Evolutionary conservation across 2,888 invertebrate species (phyloP), one percentile per base, ranked within the genome.

Genomic region (Synergus umbraculus): DNA sequence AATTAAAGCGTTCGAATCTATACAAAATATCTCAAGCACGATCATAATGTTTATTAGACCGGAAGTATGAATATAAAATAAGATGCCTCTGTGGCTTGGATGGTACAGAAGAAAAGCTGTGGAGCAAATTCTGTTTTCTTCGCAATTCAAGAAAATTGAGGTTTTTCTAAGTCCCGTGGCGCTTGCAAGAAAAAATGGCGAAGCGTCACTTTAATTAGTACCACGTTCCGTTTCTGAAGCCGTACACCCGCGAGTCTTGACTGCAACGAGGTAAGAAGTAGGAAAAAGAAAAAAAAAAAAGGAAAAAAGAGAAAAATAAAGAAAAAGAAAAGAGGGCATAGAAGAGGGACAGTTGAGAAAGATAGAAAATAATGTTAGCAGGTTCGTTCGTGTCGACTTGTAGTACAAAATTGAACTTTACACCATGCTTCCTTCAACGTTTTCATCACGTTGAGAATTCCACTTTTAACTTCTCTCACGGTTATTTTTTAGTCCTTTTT

Each of bases 341-440:
- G 13, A 13, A 63, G 13, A n/a, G 43, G 9, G 66, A 66, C 66
- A 43, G 66, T 41, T n/a, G 43, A 81, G 76, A 80, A 83, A 82
- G 69, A 81, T 77, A 80, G 69, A 49, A 78, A 85, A 84, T 86
- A 85, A 80, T 83, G 82, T 84, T 84, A 63, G 29, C 10, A 63
- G 63, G 84, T 78, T 78, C 76, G 82, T 86, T 85, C 88, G 86
- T 86, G 88, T 85, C 87, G 89, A 88, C 88, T 89, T 87, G 86
- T 88, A 85, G 85, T 84, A 84, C 82, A 83, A 83, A 83, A 89
- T 88, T 87, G 87, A 82, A 83, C 83, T 83, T 85, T 83, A 10
- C 18, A 65, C 41, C 37, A 13, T n/a, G n/a, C 65, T 65, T 43
- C 9, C 65, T 29, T 41, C 41, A 65, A 8, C 41, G 7, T n/a